A percentile compares a stretch with the other conserved stretches of the same genome.
These are phyloP conservation scores for Dasypolia templi DNA, from an alignment of 2,888 invertebrate species.

Conservation along the genomic window DNA sequence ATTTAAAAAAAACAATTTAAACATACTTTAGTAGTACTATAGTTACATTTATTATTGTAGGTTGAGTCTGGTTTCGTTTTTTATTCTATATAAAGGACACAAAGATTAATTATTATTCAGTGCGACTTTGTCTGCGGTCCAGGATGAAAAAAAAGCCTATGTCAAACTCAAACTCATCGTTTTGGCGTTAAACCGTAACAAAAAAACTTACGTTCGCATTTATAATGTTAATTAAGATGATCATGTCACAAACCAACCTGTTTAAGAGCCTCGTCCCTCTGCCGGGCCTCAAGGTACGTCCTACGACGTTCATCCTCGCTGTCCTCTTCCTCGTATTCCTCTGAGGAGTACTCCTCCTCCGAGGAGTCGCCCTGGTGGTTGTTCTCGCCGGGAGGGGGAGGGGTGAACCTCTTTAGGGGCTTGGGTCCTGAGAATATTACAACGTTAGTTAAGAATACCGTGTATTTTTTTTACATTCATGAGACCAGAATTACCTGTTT, in stretches of 20 bases:
- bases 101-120: background rate
- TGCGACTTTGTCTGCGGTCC: too few species aligned
- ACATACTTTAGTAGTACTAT: too few species aligned
- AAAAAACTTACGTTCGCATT: too few species aligned
- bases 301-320: constrained; percentile 90
- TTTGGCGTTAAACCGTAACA: too few species aligned
- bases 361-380: constrained; percentile 85
- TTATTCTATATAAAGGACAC: too few species aligned
- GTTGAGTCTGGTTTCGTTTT: too few species aligned
- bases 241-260: constrained; percentile 81
- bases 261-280: constrained; percentile 93
- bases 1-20: too few species aligned
- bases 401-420: constrained; percentile 97
- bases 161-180: too few species aligned
- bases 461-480: background rate
- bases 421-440: constrained; percentile 91
- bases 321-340: constrained; percentile 87
- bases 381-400: constrained; percentile 94
- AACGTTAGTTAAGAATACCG: background rate
- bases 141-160: too few species aligned
- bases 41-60: too few species aligned
- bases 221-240: too few species aligned
- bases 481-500: background rate
- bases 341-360: constrained; percentile 57
- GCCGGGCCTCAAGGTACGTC: constrained; percentile 83